phyloP scores from a whole-genome alignment of 2,113 vertebrate genomes.

The Chionodraco myersi region DNA sequence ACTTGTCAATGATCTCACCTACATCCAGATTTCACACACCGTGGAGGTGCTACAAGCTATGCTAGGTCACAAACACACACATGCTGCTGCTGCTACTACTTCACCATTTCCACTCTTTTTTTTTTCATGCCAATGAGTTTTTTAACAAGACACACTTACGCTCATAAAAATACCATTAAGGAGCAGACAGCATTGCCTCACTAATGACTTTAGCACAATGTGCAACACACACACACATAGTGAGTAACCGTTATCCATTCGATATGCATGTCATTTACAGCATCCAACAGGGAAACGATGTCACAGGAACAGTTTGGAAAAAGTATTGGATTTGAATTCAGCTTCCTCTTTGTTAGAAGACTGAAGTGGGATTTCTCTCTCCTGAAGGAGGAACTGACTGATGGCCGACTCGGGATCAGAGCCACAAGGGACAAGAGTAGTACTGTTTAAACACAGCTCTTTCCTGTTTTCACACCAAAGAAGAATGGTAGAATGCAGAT shows the following conservation, averaged over 20 bases:
- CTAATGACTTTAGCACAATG: conserved; percentile 68
- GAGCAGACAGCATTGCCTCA: conserved; percentile 46
- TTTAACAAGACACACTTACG: conserved; percentile 46
- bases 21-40: conserved; percentile 48
- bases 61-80: conserved; percentile 28
- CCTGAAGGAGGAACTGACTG: conserved; percentile 57
- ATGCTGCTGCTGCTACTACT: conserved; percentile 19
- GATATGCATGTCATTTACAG: conserved; percentile 1
- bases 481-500: conserved; percentile 51
- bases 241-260: not conserved
- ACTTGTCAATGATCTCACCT: conserved; percentile 59
- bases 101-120: conserved; percentile 19
- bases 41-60: conserved; percentile 37
- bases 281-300: conserved; percentile 4
- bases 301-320: conserved; percentile 7
- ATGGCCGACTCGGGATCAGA: conserved; percentile 56
- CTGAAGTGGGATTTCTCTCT: conserved; percentile 34
- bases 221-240: conserved; percentile 8
- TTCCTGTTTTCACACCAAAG: conserved; percentile 75
- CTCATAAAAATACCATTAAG: conserved; percentile 60
- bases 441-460: conserved; percentile 72
- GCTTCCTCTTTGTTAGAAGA: not conserved
- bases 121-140: conserved; percentile 10
- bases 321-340: not conserved
- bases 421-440: conserved; percentile 74